Base-by-base conservation (phyloP, 1,140 invertebrate genomes). In the Ridgeia piscesae region DNA sequence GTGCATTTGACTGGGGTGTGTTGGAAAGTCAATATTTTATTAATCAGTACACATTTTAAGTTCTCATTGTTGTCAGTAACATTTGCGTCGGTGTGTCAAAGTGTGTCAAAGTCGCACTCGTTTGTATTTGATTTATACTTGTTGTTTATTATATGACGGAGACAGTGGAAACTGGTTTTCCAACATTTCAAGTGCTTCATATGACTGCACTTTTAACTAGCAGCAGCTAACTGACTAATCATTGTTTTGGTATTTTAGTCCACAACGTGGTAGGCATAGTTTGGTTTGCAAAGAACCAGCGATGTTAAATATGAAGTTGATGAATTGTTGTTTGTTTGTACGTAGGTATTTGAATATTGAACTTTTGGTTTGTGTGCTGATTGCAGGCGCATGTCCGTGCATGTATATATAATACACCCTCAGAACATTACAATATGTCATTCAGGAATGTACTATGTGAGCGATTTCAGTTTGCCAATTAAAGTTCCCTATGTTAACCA, bases 201-300 rank as follows among this genome's bases (percentile, higher is more conserved):
- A 21, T 9, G 4, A 8, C 58, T 77, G 58, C 0, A 77, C 58
- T 77, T 77, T 77, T 1, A 77, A 77, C 58, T 77, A 77, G 58
- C 58, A 77, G 58, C 58, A 77, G 14, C 58, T 77, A 77, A 14
- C 58, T 77, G 58, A 77, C 58, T 77, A 77, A 77, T 77, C 58
- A 77, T 77, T 77, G 58, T 77, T 77, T 77, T 77, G 58, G 58
- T 77, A 77, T 77, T 77, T 77, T 77, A 77, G 58, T 77, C 58
- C 17, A 77, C 58, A 21, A 77, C 27, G 58, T 77, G 8, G 58
- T 77, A 77, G 58, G 17, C 58, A 77, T 77, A 77, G 58, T 77
- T 77, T 77, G 58, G 58, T 77, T 77, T 77, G 17, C 27, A 77
- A 77, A 77, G 58, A 27, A 77, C 58, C 58, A 77, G 58, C 27